A percentile compares a stretch with the other conserved stretches of the same genome.
Evolutionary conservation across 2,797 vertebrate genomes (phyloP).

Genomic region (Sebastes miniatus): DNA sequence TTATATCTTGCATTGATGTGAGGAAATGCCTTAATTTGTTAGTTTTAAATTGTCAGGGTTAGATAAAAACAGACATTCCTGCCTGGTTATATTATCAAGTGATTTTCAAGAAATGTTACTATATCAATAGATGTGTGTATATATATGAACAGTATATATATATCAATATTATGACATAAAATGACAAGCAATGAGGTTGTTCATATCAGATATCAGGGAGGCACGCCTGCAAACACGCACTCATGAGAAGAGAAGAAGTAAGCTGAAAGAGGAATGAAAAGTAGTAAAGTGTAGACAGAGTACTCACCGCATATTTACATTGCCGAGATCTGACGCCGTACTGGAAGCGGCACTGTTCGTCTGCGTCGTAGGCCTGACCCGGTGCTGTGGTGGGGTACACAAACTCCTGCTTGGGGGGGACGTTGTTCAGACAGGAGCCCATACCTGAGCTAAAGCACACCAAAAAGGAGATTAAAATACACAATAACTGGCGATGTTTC

Average conservation of each 20-base stretch:
- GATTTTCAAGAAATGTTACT: too few relatives aligned
- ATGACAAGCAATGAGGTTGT: neutral
- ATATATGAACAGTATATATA: neutral
- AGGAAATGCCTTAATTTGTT: too few relatives aligned
- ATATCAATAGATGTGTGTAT: too few relatives aligned
- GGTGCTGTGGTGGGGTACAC: constrained; percentile 95
- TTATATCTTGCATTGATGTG: too few relatives aligned
- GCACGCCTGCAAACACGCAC: neutral
- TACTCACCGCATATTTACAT: constrained; percentile 98
- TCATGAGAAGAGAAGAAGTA: neutral
- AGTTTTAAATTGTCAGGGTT: too few relatives aligned
- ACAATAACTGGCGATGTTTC: neutral
- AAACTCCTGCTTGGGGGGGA: constrained; percentile 95
- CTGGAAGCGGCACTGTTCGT: constrained; percentile 98
- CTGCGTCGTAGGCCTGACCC: constrained; percentile 95
- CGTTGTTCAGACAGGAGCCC: constrained; percentile 95
- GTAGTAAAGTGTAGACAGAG: too few relatives aligned
- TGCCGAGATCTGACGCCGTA: constrained; percentile 98
- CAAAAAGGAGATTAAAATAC: neutral
- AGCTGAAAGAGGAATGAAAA: neutral
- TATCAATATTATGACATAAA: neutral
- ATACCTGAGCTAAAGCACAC: constrained; percentile 87
- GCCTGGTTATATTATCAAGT: too few relatives aligned
- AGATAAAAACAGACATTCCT: too few relatives aligned
- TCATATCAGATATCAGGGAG: neutral